Percentiles rank a stretch among this genome's conserved stretches.
These are phyloP conservation scores for Nothobranchius furzeri DNA, from an alignment of 2,113 vertebrate genomes.

Conservation along the genomic window DNA sequence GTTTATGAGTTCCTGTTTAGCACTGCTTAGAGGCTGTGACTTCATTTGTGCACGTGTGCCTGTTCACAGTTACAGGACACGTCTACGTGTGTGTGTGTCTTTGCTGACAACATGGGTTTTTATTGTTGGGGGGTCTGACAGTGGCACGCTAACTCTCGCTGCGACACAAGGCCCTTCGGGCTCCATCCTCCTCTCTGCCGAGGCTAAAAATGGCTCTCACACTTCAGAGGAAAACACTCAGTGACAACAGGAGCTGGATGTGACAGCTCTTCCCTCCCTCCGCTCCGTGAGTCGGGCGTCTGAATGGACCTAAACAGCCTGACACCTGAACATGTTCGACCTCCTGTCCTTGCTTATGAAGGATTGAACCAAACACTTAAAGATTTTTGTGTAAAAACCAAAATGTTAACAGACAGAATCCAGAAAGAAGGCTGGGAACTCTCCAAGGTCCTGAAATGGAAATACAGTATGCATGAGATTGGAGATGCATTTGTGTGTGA, in stretches of 20 bases:
- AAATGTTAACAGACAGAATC: too few relatives aligned
- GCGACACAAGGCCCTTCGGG: conserved; percentile 18
- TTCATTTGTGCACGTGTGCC: neutral
- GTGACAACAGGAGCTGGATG: neutral
- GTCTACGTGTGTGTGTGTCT: neutral
- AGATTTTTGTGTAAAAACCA: too few relatives aligned
- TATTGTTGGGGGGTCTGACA: conserved; percentile 12
- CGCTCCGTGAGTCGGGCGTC: neutral
- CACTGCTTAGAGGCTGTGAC: neutral
- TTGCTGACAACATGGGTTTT: conserved; percentile 9
- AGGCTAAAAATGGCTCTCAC: conserved; percentile 27
- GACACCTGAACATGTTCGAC: neutral
- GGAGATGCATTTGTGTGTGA: too few relatives aligned
- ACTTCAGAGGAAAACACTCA: neutral
- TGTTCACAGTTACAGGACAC: conserved; percentile 18
- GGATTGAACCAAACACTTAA: too few relatives aligned
- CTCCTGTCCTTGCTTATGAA: neutral
- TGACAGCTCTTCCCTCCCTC: neutral
- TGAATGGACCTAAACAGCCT: neutral
- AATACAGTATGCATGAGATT: too few relatives aligned
- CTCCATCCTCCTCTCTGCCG: conserved; percentile 11
- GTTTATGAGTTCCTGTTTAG: neutral
- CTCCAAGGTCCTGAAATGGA: too few relatives aligned
- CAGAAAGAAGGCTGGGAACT: too few relatives aligned
- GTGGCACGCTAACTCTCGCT: neutral